A percentile compares a stretch with the other conserved stretches of the same genome.
These are phyloP conservation scores for Sebastes aleutianus DNA, from an alignment of 2,797 vertebrate genomes.

Conservation along the genomic window DNA sequence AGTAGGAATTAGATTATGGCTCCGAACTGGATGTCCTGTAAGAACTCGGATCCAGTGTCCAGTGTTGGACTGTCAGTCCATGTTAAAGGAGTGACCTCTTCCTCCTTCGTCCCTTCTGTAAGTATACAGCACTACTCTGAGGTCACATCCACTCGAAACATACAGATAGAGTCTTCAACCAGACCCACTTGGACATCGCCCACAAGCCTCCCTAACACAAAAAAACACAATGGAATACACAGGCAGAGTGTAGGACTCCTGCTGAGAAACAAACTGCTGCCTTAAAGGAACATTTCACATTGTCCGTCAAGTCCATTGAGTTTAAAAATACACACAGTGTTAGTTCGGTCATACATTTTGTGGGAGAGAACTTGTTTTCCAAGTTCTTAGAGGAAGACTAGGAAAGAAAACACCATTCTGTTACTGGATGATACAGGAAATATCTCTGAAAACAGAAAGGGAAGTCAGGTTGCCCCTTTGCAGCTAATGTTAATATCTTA, in stretches of 20 bases:
- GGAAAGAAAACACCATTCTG: neutral
- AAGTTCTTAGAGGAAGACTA: neutral
- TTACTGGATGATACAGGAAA: neutral
- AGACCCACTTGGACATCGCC: neutral
- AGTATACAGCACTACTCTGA: neutral
- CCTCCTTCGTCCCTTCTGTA: neutral
- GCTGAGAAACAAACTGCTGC: neutral
- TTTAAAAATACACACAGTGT: slow-evolving; percentile 5
- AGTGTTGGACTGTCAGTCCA: neutral
- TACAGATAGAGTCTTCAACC: neutral
- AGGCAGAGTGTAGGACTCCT: neutral
- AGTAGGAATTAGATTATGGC: slow-evolving; percentile 8
- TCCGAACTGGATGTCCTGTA: neutral
- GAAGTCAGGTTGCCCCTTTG: neutral
- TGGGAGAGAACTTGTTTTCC: neutral
- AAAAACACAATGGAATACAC: neutral
- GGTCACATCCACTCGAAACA: neutral
- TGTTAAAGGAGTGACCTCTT: neutral
- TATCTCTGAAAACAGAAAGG: neutral
- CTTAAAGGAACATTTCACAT: neutral
- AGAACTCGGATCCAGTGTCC: neutral
- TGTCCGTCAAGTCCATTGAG: neutral
- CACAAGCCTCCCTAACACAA: neutral
- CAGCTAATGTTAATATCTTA: neutral
- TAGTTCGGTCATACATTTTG: neutral